Evolutionary conservation across 2,888 invertebrate genomes (phyloP).

Genomic region (Elegia similella): DNA sequence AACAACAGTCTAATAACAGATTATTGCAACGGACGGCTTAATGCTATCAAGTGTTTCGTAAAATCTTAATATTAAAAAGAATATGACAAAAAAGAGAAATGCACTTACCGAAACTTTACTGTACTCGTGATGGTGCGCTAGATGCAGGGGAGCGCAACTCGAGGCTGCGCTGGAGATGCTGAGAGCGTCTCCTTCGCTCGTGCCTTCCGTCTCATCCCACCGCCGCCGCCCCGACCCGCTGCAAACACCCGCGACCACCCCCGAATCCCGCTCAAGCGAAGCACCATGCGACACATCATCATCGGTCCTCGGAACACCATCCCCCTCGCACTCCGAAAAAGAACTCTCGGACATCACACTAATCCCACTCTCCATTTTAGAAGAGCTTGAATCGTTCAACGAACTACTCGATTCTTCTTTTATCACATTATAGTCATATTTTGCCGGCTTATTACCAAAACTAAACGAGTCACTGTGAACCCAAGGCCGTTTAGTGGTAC

Average conservation of each 20-base stretch:
- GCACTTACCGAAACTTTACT: constrained; percentile 75
- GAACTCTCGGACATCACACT: constrained; percentile 63
- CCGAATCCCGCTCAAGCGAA: constrained; percentile 77
- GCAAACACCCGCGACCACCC: constrained; percentile 72
- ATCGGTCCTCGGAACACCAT: constrained; percentile 66
- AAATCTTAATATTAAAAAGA: no score
- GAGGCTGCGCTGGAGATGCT: constrained; percentile 75
- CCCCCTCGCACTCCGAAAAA: constrained; percentile 65
- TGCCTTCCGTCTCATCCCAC: constrained; percentile 72
- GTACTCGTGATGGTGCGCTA: constrained; percentile 69
- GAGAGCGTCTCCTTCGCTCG: constrained; percentile 72
- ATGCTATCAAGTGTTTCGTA: no score
- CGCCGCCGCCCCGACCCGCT: constrained; percentile 77
- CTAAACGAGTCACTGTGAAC: constrained; percentile 72
- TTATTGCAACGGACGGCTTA: no score
- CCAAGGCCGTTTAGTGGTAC: constrained; percentile 69
- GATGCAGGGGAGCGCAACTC: constrained; percentile 69
- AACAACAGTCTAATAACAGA: no score
- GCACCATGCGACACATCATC: constrained; percentile 66
- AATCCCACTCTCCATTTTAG: constrained; percentile 68
- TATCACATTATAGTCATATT: constrained; percentile 48
- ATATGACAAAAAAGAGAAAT: not conserved
- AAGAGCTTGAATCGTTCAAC: constrained; percentile 42
- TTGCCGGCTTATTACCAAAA: constrained; percentile 51
- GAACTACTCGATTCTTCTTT: constrained; percentile 47